Conservation (phyloP, 2,113 vertebrate species). For the Caloenas nicobarica region DNA sequence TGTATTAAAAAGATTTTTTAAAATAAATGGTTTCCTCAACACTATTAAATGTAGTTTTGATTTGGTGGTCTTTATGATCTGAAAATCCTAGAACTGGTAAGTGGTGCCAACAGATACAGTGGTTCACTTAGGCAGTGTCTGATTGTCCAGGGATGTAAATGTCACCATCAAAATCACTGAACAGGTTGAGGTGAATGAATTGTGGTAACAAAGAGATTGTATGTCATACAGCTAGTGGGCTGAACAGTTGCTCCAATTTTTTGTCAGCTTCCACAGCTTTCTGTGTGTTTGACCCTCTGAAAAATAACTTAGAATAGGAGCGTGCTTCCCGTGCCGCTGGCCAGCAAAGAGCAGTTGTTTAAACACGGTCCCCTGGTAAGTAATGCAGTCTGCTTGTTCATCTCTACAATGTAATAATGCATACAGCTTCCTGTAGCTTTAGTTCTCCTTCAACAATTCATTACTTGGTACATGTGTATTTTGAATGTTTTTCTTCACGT, state of each 20-base stretch:
- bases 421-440: not conserved
- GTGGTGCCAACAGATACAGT: not conserved
- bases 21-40: not conserved
- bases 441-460: not conserved
- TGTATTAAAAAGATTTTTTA: not conserved
- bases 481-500: not conserved
- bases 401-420: not conserved
- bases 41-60: not conserved
- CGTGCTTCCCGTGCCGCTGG: not conserved
- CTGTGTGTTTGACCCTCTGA: not conserved
- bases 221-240: not conserved
- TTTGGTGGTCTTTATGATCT: not conserved
- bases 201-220: not conserved
- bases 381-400: not conserved
- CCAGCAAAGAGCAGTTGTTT: not conserved
- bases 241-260: not conserved
- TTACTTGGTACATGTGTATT: not conserved
- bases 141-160: not conserved
- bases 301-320: rapidly evolving
- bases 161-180: not conserved
- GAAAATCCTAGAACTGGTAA: not conserved
- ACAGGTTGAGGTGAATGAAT: not conserved
- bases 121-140: not conserved
- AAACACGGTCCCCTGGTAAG: not conserved
- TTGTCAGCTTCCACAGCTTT: not conserved